Conservation (phyloP, 2,113 vertebrate genomes). For the Natator depressus region DNA sequence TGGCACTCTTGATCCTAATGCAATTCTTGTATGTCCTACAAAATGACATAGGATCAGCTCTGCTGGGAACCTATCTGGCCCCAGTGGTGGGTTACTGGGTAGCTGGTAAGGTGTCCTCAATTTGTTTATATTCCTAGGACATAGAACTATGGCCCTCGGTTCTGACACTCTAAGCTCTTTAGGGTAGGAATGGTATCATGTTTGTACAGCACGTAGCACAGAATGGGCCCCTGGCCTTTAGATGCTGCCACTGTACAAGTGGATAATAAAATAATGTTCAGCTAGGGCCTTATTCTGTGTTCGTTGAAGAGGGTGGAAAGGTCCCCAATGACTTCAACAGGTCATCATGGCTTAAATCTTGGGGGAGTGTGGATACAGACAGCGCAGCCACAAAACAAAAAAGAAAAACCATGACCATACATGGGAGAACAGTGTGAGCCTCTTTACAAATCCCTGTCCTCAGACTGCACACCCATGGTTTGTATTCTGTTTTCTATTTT, state of each 20-base stretch:
- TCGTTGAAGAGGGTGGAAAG: background rate
- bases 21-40: background rate
- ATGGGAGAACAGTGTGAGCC: rapidly evolving
- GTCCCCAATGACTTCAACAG: background rate
- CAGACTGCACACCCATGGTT: rapidly evolving
- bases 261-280: background rate
- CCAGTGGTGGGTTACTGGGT: background rate
- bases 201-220: background rate
- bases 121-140: background rate
- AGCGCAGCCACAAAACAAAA: background rate
- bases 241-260: rapidly evolving
- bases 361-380: rapidly evolving
- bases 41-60: background rate
- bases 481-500: background rate
- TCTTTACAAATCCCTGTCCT: background rate
- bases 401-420: background rate
- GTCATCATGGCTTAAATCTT: background rate
- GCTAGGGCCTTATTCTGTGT: background rate
- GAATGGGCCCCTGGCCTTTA: background rate
- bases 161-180: background rate
- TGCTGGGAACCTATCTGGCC: background rate
- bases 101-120: background rate
- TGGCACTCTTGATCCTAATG: background rate
- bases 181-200: rapidly evolving
- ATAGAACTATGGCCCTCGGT: background rate